Evolutionary conservation across 2,888 invertebrate species (phyloP), one percentile per base, ranked within the genome.

Genomic region (Caradrina kadenii): DNA sequence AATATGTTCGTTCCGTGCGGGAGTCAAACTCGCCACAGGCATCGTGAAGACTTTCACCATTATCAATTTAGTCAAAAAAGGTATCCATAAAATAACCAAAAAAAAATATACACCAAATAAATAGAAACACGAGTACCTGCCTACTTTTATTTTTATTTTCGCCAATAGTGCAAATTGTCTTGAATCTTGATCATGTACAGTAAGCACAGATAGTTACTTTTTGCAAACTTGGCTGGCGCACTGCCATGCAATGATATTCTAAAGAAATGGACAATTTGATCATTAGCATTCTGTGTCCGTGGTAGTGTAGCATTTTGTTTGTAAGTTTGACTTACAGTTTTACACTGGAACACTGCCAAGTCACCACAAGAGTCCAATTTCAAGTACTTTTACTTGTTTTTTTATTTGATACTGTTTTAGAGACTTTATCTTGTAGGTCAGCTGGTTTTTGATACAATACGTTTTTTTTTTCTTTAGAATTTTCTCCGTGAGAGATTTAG

Each of bases 271-370:
- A 49, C 52, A 45, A 45, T 45, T 45, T 45, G 45, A 6, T 45
- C 45, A 69, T 69, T 74, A 74, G 50, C 50, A 75, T 75, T 75
- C 63, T 22, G 15, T 39, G 35, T 48, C 39, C 52, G 35, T 3
- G 15, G 22, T 19, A 8, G 39, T 19, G 39, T 63, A 52, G 2
- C 55, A 60, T 64, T 75, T 69, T 53, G 56, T 63, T 69, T 56
- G 60, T 61, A 56, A 61, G 39, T 73, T 73, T 68, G 68, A 73
- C 61, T 71, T 56, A 59, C 31, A 60, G 31, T 73, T 73, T 73
- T 49, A 22, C 42, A 52, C 42, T 62, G 68, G 73, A 62, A 56
- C 31, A 11, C 5, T 17, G 73, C 74, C 73, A 73, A 67, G 74
- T 54, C 1, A 71, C 42, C 21, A 39, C 35, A 48, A 52, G 52